Evolutionary conservation across 2,113 vertebrate species (phyloP), one percentile per base, ranked within the genome.

Genomic region (Microtus oregoni): DNA sequence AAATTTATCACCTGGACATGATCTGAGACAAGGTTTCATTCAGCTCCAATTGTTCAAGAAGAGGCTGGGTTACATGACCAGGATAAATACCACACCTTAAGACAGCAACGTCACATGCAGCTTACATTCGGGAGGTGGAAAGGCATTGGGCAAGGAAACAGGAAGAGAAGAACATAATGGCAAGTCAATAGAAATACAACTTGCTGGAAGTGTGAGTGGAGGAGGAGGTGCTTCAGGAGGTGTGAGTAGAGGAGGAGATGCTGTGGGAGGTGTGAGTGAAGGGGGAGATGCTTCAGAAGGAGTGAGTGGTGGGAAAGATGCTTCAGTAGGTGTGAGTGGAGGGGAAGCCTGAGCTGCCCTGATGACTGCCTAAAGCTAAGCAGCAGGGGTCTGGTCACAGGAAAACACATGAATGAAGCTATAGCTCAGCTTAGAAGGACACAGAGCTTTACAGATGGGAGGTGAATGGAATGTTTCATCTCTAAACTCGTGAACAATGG

Each of bases 1-100:
- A 94, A 96, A 96, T 97, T 94, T 95, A 98, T 95, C 26, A 17
- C 55, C 78, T 76, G 73, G 78, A 75, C 52, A 89, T 4, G 96
- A 89, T 81, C 87, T 35, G 75, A 63, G 30, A 89, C 0, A 0
- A 52, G 58, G 35, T 52, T 75, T 58, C 19, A 58, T 86, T 89
- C 65, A 2, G 17, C 44, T 92, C 88, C 58, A 61, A 91, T 86
- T 55, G 38, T 19, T 44, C 72, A 55, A 50, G 41, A 94, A 91
- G 97, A 96, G 50, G 17, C 52, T 38, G 3, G 12, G 44, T 44
- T 1, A 0, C 50, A 86, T 19, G 17, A 35, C 44, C 0, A 0
- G 44, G 68, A 95, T 52, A n/a, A 19, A 17, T 3, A 55, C 2
- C 26, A 55, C 7, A 92, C 32, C 15, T 20, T 14, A 6, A 89